phyloP scores from a whole-genome alignment of 2,888 invertebrate species.

The Rotaria macrura region DNA sequence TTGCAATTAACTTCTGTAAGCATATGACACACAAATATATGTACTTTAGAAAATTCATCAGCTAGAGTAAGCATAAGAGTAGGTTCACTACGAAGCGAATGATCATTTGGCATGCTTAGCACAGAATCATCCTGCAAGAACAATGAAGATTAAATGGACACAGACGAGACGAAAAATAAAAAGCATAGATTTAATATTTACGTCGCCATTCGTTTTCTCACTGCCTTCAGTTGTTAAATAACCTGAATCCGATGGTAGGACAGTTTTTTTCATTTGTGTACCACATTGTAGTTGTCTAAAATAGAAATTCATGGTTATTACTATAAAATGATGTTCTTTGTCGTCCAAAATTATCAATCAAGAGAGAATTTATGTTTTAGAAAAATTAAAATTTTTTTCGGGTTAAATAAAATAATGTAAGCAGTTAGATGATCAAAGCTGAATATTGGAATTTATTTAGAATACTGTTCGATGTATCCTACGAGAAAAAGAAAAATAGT shows the following conservation, averaged over 20 bases:
- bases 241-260: conserved; percentile 9
- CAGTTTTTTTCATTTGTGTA: background rate
- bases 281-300: conserved; percentile 15
- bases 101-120: background rate
- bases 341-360: too few relatives aligned
- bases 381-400: too few relatives aligned
- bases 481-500: background rate
- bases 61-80: background rate
- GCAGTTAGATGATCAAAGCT: background rate
- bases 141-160: background rate
- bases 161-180: background rate
- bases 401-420: background rate
- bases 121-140: conserved; percentile 13
- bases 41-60: conserved; percentile 14
- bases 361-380: too few relatives aligned
- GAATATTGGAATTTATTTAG: background rate
- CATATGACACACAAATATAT: too few relatives aligned
- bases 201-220: background rate
- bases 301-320: background rate
- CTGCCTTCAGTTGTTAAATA: conserved; percentile 17
- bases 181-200: background rate
- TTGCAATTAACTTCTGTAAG: too few relatives aligned
- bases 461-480: background rate
- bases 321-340: too few relatives aligned
- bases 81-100: background rate